Evolutionary conservation across 2,888 invertebrate species (phyloP).

Genomic region (Acanthosepion pharaonis): DNA sequence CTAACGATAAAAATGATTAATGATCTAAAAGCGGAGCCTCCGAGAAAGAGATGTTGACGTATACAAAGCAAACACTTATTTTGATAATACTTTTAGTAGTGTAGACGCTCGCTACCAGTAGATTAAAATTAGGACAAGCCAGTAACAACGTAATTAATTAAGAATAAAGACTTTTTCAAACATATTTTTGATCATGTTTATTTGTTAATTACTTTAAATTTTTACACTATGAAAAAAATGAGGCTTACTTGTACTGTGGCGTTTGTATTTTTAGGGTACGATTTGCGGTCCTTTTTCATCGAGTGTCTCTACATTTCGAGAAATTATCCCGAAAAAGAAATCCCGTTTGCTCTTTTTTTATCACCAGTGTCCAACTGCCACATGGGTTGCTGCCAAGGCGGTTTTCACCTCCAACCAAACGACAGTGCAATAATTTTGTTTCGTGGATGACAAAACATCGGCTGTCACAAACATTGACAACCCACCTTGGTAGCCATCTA

Average conservation of each 20-base stretch:
- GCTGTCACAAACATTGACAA: background rate
- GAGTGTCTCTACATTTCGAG: background rate
- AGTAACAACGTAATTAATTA: background rate
- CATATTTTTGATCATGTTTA: background rate
- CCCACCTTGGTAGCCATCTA: constrained; percentile 11
- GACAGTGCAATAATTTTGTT: background rate
- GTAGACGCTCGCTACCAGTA: background rate
- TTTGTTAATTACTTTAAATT: background rate
- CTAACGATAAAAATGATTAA: too few species aligned
- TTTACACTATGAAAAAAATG: background rate
- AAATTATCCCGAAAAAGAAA: background rate
- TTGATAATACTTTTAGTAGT: too few species aligned
- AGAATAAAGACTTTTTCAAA: background rate
- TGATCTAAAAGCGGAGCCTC: too few species aligned
- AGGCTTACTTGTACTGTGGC: too few species aligned
- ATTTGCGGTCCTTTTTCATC: background rate
- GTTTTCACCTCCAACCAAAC: background rate
- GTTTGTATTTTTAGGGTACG: background rate
- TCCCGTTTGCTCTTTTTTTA: background rate
- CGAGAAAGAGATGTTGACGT: background rate
- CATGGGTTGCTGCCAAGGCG: constrained; percentile 4
- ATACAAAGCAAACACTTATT: background rate
- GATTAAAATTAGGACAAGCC: background rate
- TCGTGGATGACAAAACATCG: background rate
- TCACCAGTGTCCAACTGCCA: background rate